Percentiles rank a stretch among this genome's conserved stretches.
Conservation (phyloP, 2,113 vertebrate species). For the Tretioscincus oriximinensis region DNA sequence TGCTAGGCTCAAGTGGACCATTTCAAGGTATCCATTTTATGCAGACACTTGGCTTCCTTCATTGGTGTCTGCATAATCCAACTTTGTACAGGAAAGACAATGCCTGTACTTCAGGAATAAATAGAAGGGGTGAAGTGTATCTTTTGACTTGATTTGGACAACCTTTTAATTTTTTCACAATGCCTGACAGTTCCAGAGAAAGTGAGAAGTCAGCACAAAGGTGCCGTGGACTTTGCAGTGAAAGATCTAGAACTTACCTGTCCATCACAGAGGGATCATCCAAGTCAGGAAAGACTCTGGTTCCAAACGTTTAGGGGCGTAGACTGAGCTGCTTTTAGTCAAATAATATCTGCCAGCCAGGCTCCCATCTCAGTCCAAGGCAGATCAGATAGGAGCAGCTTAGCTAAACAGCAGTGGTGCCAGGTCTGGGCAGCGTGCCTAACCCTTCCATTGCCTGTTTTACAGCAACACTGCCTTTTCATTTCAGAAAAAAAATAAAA, state of each 20-base stretch:
- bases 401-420: background rate
- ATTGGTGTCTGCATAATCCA: background rate
- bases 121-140: background rate
- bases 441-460: too few species aligned
- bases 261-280: background rate
- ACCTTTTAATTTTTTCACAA: background rate
- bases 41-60: background rate
- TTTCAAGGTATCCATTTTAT: constrained; percentile 45
- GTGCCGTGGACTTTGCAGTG: background rate
- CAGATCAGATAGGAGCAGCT: background rate
- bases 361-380: background rate
- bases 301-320: background rate
- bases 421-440: background rate
- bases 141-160: background rate
- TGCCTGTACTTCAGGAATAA: background rate
- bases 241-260: background rate
- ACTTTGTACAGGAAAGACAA: background rate
- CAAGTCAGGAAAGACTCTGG: background rate
- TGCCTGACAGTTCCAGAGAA: background rate
- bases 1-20: constrained; percentile 51
- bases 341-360: background rate
- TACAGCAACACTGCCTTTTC: too few species aligned
- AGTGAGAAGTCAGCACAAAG: background rate
- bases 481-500: too few species aligned
- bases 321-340: background rate